A percentile compares a stretch with the other conserved stretches of the same genome.
phyloP scores from a whole-genome alignment of 64 coral and sea anemone genomes.

The Montipora efflorescens region DNA sequence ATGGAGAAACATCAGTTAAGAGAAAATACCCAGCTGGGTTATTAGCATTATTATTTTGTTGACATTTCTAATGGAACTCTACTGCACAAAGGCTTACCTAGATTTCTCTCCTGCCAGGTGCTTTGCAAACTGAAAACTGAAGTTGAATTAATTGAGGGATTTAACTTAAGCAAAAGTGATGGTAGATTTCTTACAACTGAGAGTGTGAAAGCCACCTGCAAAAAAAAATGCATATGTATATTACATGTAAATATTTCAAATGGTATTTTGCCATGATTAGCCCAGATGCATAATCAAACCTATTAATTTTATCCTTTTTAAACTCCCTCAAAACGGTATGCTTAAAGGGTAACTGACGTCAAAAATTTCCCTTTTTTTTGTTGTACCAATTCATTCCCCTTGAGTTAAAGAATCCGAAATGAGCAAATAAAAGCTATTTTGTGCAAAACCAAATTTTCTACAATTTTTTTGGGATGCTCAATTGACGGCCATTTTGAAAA shows the following conservation, averaged over 20 bases:
- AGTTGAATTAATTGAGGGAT: conserved; percentile 12
- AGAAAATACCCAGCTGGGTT: conserved; percentile 2
- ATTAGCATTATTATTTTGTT: neutral
- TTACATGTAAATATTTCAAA: neutral
- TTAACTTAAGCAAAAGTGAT: neutral
- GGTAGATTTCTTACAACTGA: conserved; percentile 28
- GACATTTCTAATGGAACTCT: conserved; percentile 6
- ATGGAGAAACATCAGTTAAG: neutral
- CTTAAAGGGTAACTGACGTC: no score
- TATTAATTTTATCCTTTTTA: neutral
- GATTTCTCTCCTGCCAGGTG: conserved; percentile 3
- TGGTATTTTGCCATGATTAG: neutral
- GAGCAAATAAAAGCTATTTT: no score
- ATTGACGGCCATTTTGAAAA: no score
- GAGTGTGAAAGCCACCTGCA: conserved; percentile 10
- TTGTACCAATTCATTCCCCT: no score
- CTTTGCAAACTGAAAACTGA: conserved; percentile 26
- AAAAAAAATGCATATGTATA: conserved; percentile 1
- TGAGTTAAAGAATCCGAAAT: no score
- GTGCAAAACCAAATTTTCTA: no score
- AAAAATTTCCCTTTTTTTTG: no score
- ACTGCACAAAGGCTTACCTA: conserved; percentile 1
- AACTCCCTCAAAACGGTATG: neutral
- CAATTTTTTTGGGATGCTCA: no score
- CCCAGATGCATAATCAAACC: neutral